These are phyloP conservation scores for Delia radicum DNA, from an alignment of 1,140 invertebrate genomes.

Conservation along the genomic window DNA sequence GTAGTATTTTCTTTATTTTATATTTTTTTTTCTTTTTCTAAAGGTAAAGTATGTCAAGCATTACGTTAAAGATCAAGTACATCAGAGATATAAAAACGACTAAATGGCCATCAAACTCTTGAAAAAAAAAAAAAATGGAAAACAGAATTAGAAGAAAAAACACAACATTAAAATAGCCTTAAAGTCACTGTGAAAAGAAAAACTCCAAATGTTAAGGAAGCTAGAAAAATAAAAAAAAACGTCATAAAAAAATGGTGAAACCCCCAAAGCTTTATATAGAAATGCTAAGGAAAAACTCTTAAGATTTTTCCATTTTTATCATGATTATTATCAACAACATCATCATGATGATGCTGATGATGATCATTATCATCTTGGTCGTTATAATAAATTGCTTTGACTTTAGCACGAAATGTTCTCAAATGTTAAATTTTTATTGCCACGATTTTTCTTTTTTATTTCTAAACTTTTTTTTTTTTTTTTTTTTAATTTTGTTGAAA, in stretches of 20 bases:
- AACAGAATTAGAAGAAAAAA: not conserved
- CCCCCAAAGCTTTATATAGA: slow-evolving; percentile 6
- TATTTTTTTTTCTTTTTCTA: not conserved
- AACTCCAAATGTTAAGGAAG: slow-evolving; percentile 11
- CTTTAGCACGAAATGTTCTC: not conserved
- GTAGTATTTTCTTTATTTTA: not conserved
- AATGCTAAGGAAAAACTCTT: not conserved
- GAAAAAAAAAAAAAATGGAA: not conserved
- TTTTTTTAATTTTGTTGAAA: not conserved
- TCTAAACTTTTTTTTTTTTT: not conserved
- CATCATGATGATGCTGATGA: not conserved
- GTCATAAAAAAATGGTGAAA: slow-evolving; percentile 10
- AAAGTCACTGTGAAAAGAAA: slow-evolving; percentile 7
- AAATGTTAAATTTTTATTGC: not conserved
- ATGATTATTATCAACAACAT: not conserved
- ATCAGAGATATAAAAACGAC: slow-evolving; percentile 17
- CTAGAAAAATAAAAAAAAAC: not conserved
- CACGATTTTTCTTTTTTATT: not conserved
- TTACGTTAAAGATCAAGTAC: slow-evolving; percentile 27
- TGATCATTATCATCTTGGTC: not conserved
- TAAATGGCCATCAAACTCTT: slow-evolving; percentile 10
- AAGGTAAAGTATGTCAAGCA: slow-evolving; percentile 25
- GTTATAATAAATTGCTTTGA: slow-evolving; percentile 1
- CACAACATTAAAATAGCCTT: not conserved
- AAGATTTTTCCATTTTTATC: not conserved